phyloP scores from a whole-genome alignment of 92 coral and sea anemone genomes.

The Umimayanthus kanabou region DNA sequence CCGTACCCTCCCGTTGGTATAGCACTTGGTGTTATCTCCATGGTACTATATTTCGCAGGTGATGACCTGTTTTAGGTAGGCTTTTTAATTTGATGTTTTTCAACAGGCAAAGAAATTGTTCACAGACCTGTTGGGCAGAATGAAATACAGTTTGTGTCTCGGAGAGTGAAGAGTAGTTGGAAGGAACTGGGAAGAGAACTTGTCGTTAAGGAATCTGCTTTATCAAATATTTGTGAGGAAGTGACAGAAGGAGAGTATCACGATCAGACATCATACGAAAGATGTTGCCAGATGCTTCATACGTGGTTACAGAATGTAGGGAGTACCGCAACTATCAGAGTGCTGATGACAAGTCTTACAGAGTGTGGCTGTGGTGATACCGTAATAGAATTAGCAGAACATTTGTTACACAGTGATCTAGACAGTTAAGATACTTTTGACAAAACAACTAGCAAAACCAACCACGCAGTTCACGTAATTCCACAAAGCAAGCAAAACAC shows the following conservation, averaged over 20 bases:
- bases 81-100: not conserved
- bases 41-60: not conserved
- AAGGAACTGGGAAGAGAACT: slow-evolving; percentile 5
- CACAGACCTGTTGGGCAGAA: not conserved
- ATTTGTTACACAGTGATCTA: not conserved
- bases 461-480: no score
- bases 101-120: not conserved
- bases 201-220: not conserved
- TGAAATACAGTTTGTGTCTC: not conserved
- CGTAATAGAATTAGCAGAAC: not conserved
- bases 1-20: no score
- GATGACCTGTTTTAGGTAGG: not conserved
- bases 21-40: no score
- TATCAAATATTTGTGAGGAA: not conserved
- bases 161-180: not conserved
- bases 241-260: not conserved
- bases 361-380: not conserved
- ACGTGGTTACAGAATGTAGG: not conserved
- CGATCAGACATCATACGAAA: not conserved
- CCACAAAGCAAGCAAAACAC: no score
- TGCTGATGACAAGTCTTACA: not conserved
- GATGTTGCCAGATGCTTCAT: not conserved
- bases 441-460: no score
- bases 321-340: slow-evolving; percentile 1
- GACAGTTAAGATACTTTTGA: no score